Evolutionary conservation across 2,113 vertebrate species (phyloP).

Genomic region (Petroica traversi): DNA sequence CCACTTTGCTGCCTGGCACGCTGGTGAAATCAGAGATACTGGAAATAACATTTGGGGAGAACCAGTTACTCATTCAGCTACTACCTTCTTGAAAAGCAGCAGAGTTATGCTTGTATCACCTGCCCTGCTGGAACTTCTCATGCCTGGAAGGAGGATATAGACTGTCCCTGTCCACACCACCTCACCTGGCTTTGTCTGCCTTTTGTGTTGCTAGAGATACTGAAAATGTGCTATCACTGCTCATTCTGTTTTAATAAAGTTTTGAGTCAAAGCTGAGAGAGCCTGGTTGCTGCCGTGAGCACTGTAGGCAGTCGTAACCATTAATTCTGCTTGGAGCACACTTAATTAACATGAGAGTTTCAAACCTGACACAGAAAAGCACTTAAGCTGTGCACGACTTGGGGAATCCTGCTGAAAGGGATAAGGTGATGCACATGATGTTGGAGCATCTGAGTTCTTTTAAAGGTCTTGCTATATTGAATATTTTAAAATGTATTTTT

Average conservation of each 20-base stretch:
- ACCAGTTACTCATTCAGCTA: neutral
- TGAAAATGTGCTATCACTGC: neutral
- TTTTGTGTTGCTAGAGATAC: neutral
- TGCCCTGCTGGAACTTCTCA: accelerated
- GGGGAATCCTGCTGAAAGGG: neutral
- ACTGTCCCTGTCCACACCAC: neutral
- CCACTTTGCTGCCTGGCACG: neutral
- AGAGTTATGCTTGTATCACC: neutral
- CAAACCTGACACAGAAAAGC: neutral
- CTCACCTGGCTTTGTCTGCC: neutral
- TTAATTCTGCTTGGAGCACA: neutral
- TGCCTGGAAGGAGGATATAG: neutral
- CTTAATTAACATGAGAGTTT: neutral
- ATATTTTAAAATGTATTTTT: neutral
- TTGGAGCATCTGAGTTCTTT: neutral
- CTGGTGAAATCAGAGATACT: neutral
- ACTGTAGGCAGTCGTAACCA: neutral
- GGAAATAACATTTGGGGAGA: neutral
- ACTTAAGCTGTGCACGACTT: neutral
- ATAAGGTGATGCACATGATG: neutral
- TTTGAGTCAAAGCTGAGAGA: neutral
- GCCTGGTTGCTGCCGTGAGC: neutral
- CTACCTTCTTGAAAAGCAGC: neutral
- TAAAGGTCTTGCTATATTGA: neutral
- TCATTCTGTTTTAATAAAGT: neutral